Evolutionary conservation across 37 sponge, comb jelly and placozoan genomes (phyloP), one percentile per base, ranked within the genome.

Genomic region (Sycon ciliatum): DNA sequence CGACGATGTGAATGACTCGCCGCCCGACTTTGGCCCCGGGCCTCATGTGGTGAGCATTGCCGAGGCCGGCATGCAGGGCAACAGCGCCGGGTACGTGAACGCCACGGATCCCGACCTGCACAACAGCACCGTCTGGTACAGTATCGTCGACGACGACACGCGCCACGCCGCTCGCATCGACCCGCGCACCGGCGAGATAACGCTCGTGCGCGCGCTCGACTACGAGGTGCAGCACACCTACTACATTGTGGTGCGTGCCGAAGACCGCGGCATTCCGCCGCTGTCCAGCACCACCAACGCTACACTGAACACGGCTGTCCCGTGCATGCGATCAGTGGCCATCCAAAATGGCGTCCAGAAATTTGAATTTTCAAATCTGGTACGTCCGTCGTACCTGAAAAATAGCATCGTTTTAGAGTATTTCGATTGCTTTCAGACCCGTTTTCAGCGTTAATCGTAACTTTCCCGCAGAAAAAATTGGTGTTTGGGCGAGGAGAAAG

Each of bases 41-140:
- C 18, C 28, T 0, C 84, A 83, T 53, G 13, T 9, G 9, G 68
- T 40, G 1, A 26, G 33, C 24, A 62, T 89, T 1, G 63, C 32
- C 4, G 89, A 89, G 37, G 57, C 37, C 16, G 11, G 67, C 0
- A n/a, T 49, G 5, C n/a, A 34, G 0, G 68, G 69, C 0, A 32
- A 63, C 0, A 26, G 38, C 13, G 79, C 84, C 2, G 36, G 65
- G 11, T 64, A 35, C 13, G 57, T 89, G 27, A 28, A 16, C 0
- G 89, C 85, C 22, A 23, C 32, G n/a, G 88, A 87, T 61, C 28
- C 24, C 0, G 89, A 89, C 37, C 64, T 65, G 38, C 79, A 24
- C 11, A 60, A 60, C 16, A 24, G 22, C 31, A 23, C 63, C 9
- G 9, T 60, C 9, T 23, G 63, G 11, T 60, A 23, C 16, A 11